phyloP scores from a whole-genome alignment of 64 coral and sea anemone genomes.

The Montipora cactus region DNA sequence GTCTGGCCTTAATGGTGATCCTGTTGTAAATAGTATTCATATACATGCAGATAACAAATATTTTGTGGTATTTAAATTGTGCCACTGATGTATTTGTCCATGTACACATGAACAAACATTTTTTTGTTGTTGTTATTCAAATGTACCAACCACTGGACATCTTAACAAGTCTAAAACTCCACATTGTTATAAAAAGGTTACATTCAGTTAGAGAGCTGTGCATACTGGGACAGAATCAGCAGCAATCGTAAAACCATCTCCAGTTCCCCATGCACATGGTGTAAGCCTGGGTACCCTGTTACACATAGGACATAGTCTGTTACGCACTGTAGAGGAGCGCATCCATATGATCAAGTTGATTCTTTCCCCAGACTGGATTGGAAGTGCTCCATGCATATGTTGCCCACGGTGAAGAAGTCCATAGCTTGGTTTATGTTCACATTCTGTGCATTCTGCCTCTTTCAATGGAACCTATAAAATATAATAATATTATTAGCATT shows the following conservation, averaged over 20 bases:
- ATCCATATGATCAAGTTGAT: constrained; percentile 97
- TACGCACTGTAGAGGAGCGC: constrained; percentile 81
- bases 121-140: too few relatives aligned
- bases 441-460: constrained; percentile 73
- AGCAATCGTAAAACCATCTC: constrained; percentile 80
- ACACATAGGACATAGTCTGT: constrained; percentile 93
- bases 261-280: constrained; percentile 60
- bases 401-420: constrained; percentile 86
- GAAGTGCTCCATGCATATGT: constrained; percentile 96
- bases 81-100: too few relatives aligned
- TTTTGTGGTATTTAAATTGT: too few relatives aligned
- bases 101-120: too few relatives aligned
- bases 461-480: constrained; percentile 59
- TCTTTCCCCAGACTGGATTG: constrained; percentile 79
- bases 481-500: not conserved
- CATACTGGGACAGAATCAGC: constrained; percentile 21
- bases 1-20: not conserved
- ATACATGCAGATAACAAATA: too few relatives aligned
- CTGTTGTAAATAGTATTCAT: too few relatives aligned
- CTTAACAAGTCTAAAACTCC: not conserved
- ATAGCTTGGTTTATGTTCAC: constrained; percentile 72
- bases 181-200: too few relatives aligned
- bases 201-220: constrained; percentile 13
- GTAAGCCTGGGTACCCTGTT: constrained; percentile 68
- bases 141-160: too few relatives aligned